Evolutionary conservation across 2,888 invertebrate genomes (phyloP), one percentile per base, ranked within the genome.

Genomic region (Achlya flavicornis): DNA sequence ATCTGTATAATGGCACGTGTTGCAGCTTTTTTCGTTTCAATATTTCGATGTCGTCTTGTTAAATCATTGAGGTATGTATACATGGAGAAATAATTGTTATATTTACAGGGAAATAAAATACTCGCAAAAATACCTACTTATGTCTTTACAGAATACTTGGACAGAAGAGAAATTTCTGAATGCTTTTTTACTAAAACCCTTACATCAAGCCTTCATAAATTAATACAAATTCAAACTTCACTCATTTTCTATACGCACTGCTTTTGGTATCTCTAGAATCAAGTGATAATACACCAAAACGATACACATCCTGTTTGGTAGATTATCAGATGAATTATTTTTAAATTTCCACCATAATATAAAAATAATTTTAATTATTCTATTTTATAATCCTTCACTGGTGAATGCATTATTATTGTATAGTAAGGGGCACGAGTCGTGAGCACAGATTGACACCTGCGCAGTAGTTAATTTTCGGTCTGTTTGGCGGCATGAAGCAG

Each of bases 21-120:
- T 73, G 82, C 83, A 67, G 86, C 86, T 87, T 85, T 80, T 72
- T 68, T 75, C 66, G 72, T 80, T 71, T 59, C 26, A 19, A 38
- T 64, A 53, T 68, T 71, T 71, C 57, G 61, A 62, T 71, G 32
- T 65, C 61, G 62, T 63, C 63, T 53, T 53, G 5, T 53, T 53
- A n/a, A 46, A 46, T 3, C 46, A 7, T 46, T n/a, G 46, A n/a
- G n/a, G 46, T 46, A 46, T 46, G 41, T 41, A 12, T 41, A 41
- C 12, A 3, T 41, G 41, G 41, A 41, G 11, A 41, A 41, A 41
- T 38, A 38, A 10, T 38, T 41, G 12, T 41, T 3, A 12, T 41
- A 11, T 41, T 41, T 41, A 41, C 12, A 12, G 12, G 12, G 12
- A 41, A 12, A 3, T 3, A 41, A 12, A 41, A 10, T 35, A 26